Conservation (phyloP, 2,797 vertebrate species). For the Hyperoplus immaculatus region DNA sequence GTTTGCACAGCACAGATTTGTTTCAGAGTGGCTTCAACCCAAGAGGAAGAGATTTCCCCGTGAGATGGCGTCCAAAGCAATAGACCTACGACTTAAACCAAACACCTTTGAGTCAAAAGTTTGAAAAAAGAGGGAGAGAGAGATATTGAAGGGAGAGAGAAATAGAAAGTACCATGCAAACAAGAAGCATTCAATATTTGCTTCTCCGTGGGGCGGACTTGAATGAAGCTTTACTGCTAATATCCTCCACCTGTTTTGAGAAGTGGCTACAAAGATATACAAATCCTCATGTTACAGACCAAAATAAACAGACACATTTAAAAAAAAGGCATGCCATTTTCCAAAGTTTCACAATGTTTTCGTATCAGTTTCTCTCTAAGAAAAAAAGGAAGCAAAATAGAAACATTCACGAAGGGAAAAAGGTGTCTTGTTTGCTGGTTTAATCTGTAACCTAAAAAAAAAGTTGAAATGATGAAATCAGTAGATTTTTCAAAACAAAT, state of each 20-base stretch:
- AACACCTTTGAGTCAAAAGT: conserved; percentile 31
- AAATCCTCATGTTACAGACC: conserved; percentile 35
- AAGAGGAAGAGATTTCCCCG: conserved; percentile 38
- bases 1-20: conserved; percentile 26
- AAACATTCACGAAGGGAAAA: not conserved
- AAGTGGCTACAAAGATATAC: conserved; percentile 27
- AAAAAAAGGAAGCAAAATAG: not conserved
- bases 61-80: conserved; percentile 26
- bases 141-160: conserved; percentile 7
- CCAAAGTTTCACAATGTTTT: not conserved
- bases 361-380: not conserved
- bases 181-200: conserved; percentile 42
- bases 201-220: conserved; percentile 32
- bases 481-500: conserved; percentile 11
- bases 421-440: not conserved
- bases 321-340: not conserved
- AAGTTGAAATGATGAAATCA: not conserved
- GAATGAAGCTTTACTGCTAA: conserved; percentile 37
- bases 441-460: not conserved
- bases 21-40: conserved; percentile 30
- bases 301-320: conserved; percentile 10
- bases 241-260: conserved; percentile 47
- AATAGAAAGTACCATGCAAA: conserved; percentile 19
- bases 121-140: conserved; percentile 1
- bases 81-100: conserved; percentile 8